phyloP scores from a whole-genome alignment of 2,113 vertebrate genomes.

The Melozone crissalis region DNA sequence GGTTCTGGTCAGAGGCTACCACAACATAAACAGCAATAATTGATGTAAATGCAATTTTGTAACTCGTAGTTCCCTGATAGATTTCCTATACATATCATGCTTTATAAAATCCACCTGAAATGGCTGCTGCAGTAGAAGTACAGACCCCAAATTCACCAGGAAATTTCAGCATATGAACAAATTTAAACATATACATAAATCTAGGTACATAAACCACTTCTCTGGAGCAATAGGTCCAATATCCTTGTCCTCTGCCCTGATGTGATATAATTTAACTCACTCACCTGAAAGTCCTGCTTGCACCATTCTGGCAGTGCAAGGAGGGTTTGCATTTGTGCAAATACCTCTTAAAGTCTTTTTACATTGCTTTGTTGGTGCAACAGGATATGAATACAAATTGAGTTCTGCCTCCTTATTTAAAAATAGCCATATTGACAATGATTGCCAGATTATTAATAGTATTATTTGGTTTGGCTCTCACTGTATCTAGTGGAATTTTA shows the following conservation, averaged over 20 bases:
- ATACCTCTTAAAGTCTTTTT: background rate
- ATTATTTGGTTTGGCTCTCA: background rate
- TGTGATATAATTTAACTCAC: background rate
- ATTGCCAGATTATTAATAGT: background rate
- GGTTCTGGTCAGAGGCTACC: background rate
- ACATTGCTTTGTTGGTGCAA: background rate
- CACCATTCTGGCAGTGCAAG: background rate
- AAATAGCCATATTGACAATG: slow-evolving; percentile 4
- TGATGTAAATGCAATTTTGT: background rate
- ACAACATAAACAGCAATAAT: background rate
- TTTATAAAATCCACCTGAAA: background rate
- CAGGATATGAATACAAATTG: slow-evolving; percentile 5
- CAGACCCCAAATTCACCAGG: background rate
- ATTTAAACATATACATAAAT: background rate
- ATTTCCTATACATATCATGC: background rate
- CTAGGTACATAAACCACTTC: background rate
- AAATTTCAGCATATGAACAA: background rate
- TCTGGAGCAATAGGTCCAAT: background rate
- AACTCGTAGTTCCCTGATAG: background rate
- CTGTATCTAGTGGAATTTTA: background rate
- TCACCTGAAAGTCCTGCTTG: background rate
- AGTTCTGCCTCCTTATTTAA: background rate
- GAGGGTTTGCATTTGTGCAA: background rate
- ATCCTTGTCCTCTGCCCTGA: background rate
- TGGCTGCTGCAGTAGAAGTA: background rate